Percentiles rank a stretch among this genome's conserved stretches.
Conservation (phyloP, 2,113 vertebrate genomes). For the Delphinapterus leucas region DNA sequence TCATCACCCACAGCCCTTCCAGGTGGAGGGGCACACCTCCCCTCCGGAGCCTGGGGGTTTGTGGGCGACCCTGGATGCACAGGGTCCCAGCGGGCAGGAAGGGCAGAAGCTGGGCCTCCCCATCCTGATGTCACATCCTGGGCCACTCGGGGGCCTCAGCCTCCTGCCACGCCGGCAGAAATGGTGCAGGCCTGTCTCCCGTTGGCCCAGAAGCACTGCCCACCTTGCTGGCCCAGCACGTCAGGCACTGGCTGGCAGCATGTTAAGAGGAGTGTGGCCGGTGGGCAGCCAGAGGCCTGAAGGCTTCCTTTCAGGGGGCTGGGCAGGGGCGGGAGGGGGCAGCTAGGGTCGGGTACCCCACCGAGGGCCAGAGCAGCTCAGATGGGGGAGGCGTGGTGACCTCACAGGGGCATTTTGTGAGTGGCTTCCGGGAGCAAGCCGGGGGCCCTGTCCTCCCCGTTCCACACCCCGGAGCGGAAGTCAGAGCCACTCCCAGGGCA, state of each 20-base stretch:
- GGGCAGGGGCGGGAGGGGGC: background rate
- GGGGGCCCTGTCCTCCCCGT: background rate
- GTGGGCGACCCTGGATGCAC: background rate
- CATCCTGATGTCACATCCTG: accelerated
- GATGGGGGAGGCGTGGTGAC: accelerated
- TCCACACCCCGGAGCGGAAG: background rate
- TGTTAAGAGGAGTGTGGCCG: background rate
- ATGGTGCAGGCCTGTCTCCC: too few relatives aligned
- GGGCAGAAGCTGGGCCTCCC: background rate
- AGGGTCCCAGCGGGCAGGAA: background rate
- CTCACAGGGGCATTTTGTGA: background rate
- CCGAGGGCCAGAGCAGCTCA: background rate
- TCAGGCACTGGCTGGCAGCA: background rate
- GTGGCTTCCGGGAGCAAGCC: background rate
- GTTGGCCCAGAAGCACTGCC: background rate
- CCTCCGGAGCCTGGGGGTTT: background rate
- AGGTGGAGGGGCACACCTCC: background rate
- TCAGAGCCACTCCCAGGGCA: background rate
- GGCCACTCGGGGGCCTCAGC: background rate
- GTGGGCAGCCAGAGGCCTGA: background rate
- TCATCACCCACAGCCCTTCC: background rate
- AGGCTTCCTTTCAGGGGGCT: background rate
- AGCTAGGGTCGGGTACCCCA: background rate
- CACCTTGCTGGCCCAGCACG: accelerated
- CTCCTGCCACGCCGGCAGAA: background rate